Evolutionary conservation across 2,888 invertebrate species (phyloP).

Genomic region (Mesorhabditis sp.): DNA sequence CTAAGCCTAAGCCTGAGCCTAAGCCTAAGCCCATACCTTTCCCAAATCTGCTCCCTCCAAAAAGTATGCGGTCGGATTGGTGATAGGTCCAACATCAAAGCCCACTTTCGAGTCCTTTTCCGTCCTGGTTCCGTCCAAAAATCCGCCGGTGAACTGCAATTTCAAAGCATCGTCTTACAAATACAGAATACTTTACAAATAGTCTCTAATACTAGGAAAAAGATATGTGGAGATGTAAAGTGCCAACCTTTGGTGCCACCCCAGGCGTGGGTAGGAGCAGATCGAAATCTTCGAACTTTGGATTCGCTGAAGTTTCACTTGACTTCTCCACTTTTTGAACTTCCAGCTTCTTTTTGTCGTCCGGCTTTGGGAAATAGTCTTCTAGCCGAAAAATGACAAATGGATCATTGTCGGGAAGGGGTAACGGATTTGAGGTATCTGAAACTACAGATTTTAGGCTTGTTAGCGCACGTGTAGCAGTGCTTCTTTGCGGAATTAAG

Average conservation of each 20-base stretch:
- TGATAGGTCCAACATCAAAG: constrained; percentile 28
- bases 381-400: background rate
- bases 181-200: no score
- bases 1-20: no score
- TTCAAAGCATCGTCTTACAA: no score
- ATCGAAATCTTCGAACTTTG: background rate
- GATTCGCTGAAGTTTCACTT: background rate
- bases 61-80: constrained; percentile 47
- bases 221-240: no score
- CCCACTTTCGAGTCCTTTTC: background rate
- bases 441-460: no score
- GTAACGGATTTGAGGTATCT: background rate
- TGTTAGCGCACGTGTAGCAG: no score
- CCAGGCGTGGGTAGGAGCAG: background rate
- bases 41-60: constrained; percentile 45
- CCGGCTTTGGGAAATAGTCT: background rate
- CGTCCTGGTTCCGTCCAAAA: background rate
- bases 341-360: background rate
- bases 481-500: no score
- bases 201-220: no score
- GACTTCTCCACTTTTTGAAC: no score
- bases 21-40: constrained; percentile 19
- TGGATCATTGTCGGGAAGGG: constrained; percentile 5
- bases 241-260: background rate
- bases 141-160: background rate